Percentiles rank a stretch among this genome's conserved stretches.
Conservation (phyloP, 2,888 invertebrate species). For the Microdon myrmicae region DNA sequence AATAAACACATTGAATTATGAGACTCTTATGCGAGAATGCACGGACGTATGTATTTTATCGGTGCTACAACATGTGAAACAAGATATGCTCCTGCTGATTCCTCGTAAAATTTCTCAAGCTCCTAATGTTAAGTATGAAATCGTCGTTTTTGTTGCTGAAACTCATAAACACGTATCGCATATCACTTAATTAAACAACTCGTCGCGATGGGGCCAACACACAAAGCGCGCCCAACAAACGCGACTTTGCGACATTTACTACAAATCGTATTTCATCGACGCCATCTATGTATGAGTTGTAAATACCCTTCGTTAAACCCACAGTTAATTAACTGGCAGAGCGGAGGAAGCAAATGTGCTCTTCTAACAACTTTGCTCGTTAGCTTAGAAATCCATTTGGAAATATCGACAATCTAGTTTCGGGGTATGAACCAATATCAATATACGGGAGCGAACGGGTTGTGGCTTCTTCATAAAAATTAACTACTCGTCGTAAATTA, state of each 20-base stretch:
- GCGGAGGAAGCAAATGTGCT: conserved; percentile 21
- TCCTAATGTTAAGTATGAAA: conserved; percentile 12
- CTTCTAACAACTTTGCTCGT: conserved; percentile 11
- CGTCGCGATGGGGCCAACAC: too few relatives aligned
- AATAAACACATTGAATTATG: too few relatives aligned
- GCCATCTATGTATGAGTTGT: background rate
- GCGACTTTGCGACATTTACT: conserved; percentile 34
- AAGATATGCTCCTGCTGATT: too few relatives aligned
- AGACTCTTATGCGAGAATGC: too few relatives aligned
- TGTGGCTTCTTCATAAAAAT: conserved; percentile 37
- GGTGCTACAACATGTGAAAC: too few relatives aligned
- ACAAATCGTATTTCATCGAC: conserved; percentile 43
- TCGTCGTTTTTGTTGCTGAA: conserved; percentile 19
- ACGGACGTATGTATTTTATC: too few relatives aligned
- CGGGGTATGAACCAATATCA: conserved; percentile 5
- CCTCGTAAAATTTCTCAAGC: conserved; percentile 8
- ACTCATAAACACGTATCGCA: conserved; percentile 35
- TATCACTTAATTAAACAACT: conserved; percentile 39
- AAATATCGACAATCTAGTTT: background rate
- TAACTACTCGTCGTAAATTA: conserved; percentile 50
- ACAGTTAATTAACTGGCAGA: conserved; percentile 45
- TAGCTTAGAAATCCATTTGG: conserved; percentile 19
- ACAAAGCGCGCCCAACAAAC: too few relatives aligned
- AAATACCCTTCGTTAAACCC: conserved; percentile 14
- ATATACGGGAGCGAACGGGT: conserved; percentile 29